Percentiles rank a stretch among this genome's conserved stretches.
Evolutionary conservation across 2,113 vertebrate genomes (phyloP).

Genomic region (Cephalopterus ornatus): DNA sequence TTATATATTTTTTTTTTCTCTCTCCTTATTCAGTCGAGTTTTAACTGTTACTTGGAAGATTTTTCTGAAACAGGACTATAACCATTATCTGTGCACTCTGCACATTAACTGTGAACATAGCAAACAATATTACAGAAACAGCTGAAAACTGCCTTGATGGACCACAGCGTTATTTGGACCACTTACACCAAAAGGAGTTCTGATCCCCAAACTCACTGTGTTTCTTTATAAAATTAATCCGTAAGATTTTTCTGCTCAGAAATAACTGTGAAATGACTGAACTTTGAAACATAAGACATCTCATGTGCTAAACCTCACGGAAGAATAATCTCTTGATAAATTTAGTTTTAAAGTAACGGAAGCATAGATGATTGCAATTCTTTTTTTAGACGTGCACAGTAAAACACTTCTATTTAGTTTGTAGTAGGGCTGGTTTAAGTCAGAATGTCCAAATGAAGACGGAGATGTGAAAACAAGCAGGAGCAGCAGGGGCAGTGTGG

Average conservation of each 20-base stretch:
- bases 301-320: conserved; percentile 27
- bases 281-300: conserved; percentile 44
- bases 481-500: neutral
- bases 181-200: neutral
- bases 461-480: neutral
- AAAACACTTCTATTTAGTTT: neutral
- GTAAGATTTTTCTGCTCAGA: conserved; percentile 38
- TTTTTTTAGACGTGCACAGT: conserved; percentile 6
- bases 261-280: conserved; percentile 52
- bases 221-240: conserved; percentile 25
- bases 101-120: neutral
- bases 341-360: conserved; percentile 45
- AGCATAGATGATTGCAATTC: conserved; percentile 51
- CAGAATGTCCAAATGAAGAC: neutral
- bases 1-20: neutral
- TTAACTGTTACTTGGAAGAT: neutral
- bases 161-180: neutral
- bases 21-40: neutral
- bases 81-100: neutral
- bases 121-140: neutral
- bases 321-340: conserved; percentile 62
- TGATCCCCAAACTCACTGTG: neutral
- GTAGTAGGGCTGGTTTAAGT: neutral
- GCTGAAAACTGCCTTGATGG: neutral
- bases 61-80: neutral